phyloP scores from a whole-genome alignment of 2,888 invertebrate species.

The Leptarthrus brevirostris region DNA sequence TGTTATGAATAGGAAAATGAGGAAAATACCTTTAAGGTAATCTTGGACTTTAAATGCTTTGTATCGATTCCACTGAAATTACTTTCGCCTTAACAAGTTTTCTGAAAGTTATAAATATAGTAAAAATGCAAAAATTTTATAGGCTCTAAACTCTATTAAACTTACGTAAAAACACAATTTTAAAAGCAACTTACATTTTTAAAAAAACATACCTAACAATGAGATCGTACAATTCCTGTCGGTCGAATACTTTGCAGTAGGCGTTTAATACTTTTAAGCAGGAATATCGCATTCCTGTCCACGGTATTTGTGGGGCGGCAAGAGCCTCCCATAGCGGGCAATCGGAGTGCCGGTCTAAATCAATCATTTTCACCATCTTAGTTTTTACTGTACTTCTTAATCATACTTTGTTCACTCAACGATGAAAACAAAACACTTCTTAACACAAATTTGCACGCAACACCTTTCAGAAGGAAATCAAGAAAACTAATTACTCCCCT shows the following conservation, averaged over 20 bases:
- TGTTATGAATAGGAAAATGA: too few species aligned
- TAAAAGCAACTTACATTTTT: too few species aligned
- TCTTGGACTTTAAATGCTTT: too few species aligned
- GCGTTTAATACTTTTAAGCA: constrained; percentile 85
- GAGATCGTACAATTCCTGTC: constrained; percentile 81
- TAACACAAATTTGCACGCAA: not conserved
- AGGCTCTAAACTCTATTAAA: too few species aligned
- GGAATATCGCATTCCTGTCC: constrained; percentile 86
- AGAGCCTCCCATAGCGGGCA: constrained; percentile 73
- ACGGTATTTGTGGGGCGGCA: constrained; percentile 71
- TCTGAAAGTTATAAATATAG: too few species aligned
- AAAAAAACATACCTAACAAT: constrained; percentile 75
- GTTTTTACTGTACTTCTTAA: constrained; percentile 1
- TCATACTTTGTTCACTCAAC: not conserved
- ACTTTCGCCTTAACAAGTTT: too few species aligned
- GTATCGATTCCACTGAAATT: too few species aligned
- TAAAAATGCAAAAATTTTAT: too few species aligned
- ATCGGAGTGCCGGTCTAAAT: constrained; percentile 73
- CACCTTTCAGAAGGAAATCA: constrained; percentile 8
- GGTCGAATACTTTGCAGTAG: constrained; percentile 89
- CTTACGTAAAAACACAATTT: too few species aligned
- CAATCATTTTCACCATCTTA: constrained; percentile 70
- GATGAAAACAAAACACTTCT: not conserved
- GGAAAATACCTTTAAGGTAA: too few species aligned
- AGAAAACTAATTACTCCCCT: too few species aligned